Percentiles rank a stretch among this genome's conserved stretches.
phyloP scores from a whole-genome alignment of 2,113 vertebrate genomes.

The Rhabdomys dilectus region DNA sequence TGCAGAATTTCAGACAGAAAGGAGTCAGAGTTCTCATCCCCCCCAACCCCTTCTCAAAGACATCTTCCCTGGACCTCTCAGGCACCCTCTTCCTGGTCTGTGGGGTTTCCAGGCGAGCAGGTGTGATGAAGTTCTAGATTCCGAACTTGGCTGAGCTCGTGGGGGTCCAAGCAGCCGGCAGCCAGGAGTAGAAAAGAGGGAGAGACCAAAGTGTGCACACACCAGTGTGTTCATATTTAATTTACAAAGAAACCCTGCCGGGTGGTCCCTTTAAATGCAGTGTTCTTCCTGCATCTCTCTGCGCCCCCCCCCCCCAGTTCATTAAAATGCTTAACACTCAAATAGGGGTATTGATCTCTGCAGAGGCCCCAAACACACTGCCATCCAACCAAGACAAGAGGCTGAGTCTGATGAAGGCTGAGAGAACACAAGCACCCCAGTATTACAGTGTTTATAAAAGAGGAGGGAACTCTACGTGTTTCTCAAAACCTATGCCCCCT shows the following conservation, averaged over 20 bases:
- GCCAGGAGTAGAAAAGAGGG: neutral
- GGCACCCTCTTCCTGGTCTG: neutral
- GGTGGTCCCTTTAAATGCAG: conserved; percentile 43
- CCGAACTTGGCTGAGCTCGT: neutral
- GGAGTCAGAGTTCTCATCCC: neutral
- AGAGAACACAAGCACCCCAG: neutral
- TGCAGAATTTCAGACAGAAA: neutral
- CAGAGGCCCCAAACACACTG: conserved; percentile 39
- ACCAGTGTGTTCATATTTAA: conserved; percentile 58
- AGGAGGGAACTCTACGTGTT: neutral
- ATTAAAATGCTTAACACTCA: conserved; percentile 79
- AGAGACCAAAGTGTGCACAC: neutral
- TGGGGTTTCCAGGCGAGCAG: neutral
- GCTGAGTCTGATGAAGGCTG: neutral
- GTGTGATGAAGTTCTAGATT: conserved; percentile 42
- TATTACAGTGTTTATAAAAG: neutral
- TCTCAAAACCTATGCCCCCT: neutral
- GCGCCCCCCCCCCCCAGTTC: conserved; percentile 4
- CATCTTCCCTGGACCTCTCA: neutral
- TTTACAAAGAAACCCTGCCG: conserved; percentile 59
- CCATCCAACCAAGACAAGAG: conserved; percentile 29
- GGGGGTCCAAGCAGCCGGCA: neutral
- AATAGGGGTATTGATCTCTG: conserved; percentile 64
- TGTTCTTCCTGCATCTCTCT: neutral
- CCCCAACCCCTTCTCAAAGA: neutral